Conservation (phyloP, 2,888 invertebrate species). For the Spodoptera exigua region DNA sequence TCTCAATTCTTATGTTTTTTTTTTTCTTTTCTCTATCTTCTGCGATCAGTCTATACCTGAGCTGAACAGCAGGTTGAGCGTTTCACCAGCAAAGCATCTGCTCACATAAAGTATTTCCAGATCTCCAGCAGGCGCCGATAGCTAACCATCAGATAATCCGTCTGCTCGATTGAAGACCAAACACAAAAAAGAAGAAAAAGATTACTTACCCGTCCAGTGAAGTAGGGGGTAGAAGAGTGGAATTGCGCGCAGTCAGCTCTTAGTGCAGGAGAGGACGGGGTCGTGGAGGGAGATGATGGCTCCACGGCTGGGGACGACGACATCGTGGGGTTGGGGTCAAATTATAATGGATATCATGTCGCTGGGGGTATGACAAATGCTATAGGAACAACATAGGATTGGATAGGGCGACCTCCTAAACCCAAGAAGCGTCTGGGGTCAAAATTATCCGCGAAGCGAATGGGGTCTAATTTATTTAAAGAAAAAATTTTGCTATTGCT, state of each 20-base stretch:
- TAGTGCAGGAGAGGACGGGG: slow-evolving; percentile 82
- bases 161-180: too few relatives aligned
- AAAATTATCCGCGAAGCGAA: too few relatives aligned
- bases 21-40: too few relatives aligned
- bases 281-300: slow-evolving; percentile 81
- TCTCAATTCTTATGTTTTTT: too few relatives aligned
- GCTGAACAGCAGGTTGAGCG: too few relatives aligned
- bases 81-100: too few relatives aligned
- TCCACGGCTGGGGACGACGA: slow-evolving; percentile 89
- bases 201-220: slow-evolving; percentile 73
- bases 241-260: slow-evolving; percentile 74
- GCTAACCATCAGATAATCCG: too few relatives aligned
- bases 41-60: too few relatives aligned
- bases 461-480: neutral
- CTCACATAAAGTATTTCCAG: too few relatives aligned
- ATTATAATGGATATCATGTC: slow-evolving; percentile 45
- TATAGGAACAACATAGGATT: slow-evolving; percentile 24
- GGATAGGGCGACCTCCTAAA: too few relatives aligned
- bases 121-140: too few relatives aligned
- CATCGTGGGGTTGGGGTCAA: slow-evolving; percentile 71
- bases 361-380: slow-evolving; percentile 28
- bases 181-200: neutral
- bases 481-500: slow-evolving; percentile 23
- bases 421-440: too few relatives aligned
- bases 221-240: slow-evolving; percentile 83